phyloP scores from a whole-genome alignment of 1,140 invertebrate genomes.

The Antheraea mylitta region DNA sequence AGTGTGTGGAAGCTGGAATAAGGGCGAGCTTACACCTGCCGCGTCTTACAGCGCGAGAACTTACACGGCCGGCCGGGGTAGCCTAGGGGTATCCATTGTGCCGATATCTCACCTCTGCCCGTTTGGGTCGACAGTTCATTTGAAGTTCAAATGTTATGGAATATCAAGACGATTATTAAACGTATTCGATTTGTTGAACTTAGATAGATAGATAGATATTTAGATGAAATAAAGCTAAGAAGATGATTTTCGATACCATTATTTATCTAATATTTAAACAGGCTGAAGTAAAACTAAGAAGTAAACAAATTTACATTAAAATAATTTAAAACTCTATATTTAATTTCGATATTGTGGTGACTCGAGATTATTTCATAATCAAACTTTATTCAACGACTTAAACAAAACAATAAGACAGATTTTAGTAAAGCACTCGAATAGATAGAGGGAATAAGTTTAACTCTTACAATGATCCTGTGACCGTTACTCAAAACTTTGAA shows the following conservation, averaged over 20 bases:
- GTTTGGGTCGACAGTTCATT: not conserved
- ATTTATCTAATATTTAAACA: too few relatives aligned
- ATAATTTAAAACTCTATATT: too few relatives aligned
- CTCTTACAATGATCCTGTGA: slow-evolving; percentile 58
- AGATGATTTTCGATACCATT: too few relatives aligned
- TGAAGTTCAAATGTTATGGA: not conserved
- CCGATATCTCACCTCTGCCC: not conserved
- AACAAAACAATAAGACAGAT: slow-evolving; percentile 46
- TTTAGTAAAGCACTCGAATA: slow-evolving; percentile 39
- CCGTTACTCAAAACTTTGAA: slow-evolving; percentile 64
- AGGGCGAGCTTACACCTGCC: slow-evolving; percentile 24
- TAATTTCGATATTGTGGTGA: too few relatives aligned
- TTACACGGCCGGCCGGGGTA: not conserved
- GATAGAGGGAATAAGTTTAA: slow-evolving; percentile 55
- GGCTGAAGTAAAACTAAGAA: too few relatives aligned
- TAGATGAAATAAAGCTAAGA: too few relatives aligned
- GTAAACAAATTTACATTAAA: too few relatives aligned
- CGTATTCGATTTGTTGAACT: not conserved
- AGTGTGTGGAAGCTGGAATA: slow-evolving; percentile 43
- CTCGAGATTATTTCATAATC: slow-evolving; percentile 4
- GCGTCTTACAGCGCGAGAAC: not conserved
- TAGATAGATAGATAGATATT: too few relatives aligned
- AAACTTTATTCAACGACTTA: slow-evolving; percentile 31
- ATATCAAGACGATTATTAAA: not conserved
- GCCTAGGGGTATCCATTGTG: not conserved